These are phyloP conservation scores for Anabas testudineus DNA, from an alignment of 2,797 vertebrate species.

Conservation along the genomic window DNA sequence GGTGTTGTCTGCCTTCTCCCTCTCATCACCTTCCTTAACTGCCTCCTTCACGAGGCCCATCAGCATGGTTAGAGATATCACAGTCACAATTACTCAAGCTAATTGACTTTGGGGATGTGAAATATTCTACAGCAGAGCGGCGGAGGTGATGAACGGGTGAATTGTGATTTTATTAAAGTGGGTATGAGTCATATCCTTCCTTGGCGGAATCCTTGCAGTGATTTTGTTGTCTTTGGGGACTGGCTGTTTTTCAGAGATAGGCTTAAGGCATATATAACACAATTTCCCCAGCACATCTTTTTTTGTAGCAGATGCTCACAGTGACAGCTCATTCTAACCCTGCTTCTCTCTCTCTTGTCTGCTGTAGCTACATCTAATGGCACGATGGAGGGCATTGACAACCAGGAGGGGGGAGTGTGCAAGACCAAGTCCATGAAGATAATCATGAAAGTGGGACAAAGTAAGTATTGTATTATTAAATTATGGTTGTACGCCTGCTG, in stretches of 20 bases:
- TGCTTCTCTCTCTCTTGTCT: conserved; percentile 9
- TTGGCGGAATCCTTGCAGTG: conserved; percentile 10
- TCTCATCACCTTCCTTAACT: conserved; percentile 46
- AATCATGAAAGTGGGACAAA: conserved; percentile 99
- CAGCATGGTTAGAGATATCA: conserved; percentile 68
- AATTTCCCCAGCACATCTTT: conserved; percentile 15
- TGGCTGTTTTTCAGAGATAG: conserved; percentile 49
- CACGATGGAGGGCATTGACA: conserved; percentile 98
- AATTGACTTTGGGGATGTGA: conserved; percentile 70
- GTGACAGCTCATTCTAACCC: conserved; percentile 38
- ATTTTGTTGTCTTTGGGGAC: conserved; percentile 41
- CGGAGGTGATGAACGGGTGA: conserved; percentile 58
- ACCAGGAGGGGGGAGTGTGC: conserved; percentile 98
- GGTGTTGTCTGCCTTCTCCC: conserved; percentile 5
- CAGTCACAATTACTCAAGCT: conserved; percentile 69
- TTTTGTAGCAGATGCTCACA: not conserved
- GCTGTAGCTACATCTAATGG: conserved; percentile 95
- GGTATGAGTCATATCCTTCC: conserved; percentile 54
- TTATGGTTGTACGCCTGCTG: conserved; percentile 2
- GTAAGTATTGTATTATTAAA: conserved; percentile 83
- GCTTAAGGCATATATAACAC: conserved; percentile 7
- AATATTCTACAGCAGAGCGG: conserved; percentile 37
- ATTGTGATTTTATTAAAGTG: conserved; percentile 67
- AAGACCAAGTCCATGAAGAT: conserved; percentile 99
- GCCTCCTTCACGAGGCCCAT: conserved; percentile 58